Base-by-base conservation (phyloP, 2,888 invertebrate species). In the Chrysomela aeneicollis region DNA sequence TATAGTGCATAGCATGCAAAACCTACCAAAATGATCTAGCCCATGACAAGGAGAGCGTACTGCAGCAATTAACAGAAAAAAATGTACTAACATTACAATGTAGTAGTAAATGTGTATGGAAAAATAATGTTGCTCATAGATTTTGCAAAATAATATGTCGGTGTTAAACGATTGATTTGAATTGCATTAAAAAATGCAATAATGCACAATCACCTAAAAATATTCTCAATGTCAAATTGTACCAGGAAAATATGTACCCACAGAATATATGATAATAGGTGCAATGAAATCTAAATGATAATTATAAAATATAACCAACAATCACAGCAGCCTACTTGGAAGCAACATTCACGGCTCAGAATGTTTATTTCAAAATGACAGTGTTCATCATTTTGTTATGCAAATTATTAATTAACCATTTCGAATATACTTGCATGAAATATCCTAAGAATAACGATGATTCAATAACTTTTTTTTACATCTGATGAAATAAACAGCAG, bases 1-100 rank as follows among this genome's bases (percentile, higher is more conserved):
- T 75, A 58, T 76, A 74, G 74, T 76, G 78, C 77, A 70, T 61
- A 60, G 46, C 78, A 77, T 77, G 77, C 78, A 73, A 67, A 71
- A 82, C 82, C 82, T 82, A 82, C 82, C 82, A 77, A 82, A 78
- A 75, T 77, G 78, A 77, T 79, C 79, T 79, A 82, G 78, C 79
- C 82, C 82, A 78, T 76, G 80, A 78, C 80, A 78, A 74, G 82
- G 79, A 69, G 81, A 79, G 73, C 79, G 80, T 76, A 82, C 82
- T 82, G 82, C 81, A 77, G 78, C 78, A 76, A 77, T 71, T 67
- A 72, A 73, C 61, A 77, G 71, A 71, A 69, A 73, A 71, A 69
- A 66, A 68, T 67, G 67, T 63, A 68, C 68, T 66, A 71, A 49
- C 62, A 62, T 61, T 49, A 64, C 58, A 55, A 67, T 50, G 50